phyloP scores from a whole-genome alignment of 1,140 invertebrate species.

The Trigoniulus corallinus region DNA sequence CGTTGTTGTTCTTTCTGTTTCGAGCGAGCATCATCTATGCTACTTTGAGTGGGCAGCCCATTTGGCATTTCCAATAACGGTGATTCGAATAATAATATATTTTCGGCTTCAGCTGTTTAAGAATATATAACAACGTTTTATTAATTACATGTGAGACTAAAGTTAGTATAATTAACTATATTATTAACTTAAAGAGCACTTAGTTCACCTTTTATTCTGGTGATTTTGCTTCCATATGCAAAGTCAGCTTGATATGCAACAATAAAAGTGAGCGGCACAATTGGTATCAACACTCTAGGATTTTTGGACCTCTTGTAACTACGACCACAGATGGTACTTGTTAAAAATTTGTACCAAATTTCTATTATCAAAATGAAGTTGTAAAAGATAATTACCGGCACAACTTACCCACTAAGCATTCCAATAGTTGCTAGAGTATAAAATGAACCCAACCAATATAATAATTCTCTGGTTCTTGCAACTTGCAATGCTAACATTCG shows the following conservation, averaged over 20 bases:
- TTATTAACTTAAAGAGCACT: neutral
- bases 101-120: conserved; percentile 50
- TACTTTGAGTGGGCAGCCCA: conserved; percentile 45
- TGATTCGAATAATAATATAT: conserved; percentile 52
- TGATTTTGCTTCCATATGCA: conserved; percentile 55
- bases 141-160: conserved; percentile 3
- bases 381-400: too few relatives aligned
- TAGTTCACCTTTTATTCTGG: conserved; percentile 45
- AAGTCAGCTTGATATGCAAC: conserved; percentile 54
- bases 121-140: conserved; percentile 12
- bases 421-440: conserved; percentile 37
- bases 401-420: conserved; percentile 40
- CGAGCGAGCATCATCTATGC: conserved; percentile 44
- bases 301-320: conserved; percentile 42
- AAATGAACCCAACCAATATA: conserved; percentile 52
- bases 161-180: neutral
- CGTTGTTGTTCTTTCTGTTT: conserved; percentile 42
- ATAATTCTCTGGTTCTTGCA: conserved; percentile 47
- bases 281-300: conserved; percentile 37
- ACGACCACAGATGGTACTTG: conserved; percentile 8
- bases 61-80: conserved; percentile 46
- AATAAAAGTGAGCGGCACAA: conserved; percentile 49
- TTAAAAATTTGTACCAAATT: neutral
- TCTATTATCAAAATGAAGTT: neutral
- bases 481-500: conserved; percentile 49